These are phyloP conservation scores for Tubulanus polymorphus DNA, from an alignment of 2,888 invertebrate genomes.

Conservation along the genomic window DNA sequence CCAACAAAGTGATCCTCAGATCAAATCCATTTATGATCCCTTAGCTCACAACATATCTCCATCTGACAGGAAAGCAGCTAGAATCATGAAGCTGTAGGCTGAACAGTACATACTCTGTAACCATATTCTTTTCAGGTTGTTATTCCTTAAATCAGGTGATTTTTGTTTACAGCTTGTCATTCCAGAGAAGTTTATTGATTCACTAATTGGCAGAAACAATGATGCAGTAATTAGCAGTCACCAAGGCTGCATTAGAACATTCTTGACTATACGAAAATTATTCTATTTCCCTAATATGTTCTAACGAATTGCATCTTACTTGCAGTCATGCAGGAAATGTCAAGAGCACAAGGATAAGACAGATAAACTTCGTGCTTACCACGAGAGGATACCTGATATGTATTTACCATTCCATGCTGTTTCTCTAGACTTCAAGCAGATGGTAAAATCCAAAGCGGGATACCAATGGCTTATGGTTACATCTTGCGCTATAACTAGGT, in stretches of 20 bases:
- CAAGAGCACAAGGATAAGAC: background rate
- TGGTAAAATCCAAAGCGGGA: background rate
- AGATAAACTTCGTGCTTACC: background rate
- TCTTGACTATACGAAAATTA: background rate
- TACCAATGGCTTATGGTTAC: background rate
- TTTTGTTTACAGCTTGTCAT: background rate
- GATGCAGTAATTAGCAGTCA: background rate
- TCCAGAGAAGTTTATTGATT: background rate
- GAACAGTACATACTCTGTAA: background rate
- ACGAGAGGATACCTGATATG: background rate
- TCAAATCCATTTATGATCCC: background rate
- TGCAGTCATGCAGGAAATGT: background rate
- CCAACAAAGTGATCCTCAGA: background rate
- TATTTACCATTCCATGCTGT: background rate
- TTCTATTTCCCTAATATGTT: background rate
- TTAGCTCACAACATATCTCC: background rate
- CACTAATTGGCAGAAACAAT: background rate
- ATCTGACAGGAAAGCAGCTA: background rate
- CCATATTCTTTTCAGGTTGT: background rate
- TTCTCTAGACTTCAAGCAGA: background rate
- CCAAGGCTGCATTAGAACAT: background rate
- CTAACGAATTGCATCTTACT: background rate
- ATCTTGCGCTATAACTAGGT: background rate
- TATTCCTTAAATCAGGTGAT: background rate
- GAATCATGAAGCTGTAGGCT: background rate